phyloP scores from a whole-genome alignment of 2,113 vertebrate species.

The Ciconia stormi region DNA sequence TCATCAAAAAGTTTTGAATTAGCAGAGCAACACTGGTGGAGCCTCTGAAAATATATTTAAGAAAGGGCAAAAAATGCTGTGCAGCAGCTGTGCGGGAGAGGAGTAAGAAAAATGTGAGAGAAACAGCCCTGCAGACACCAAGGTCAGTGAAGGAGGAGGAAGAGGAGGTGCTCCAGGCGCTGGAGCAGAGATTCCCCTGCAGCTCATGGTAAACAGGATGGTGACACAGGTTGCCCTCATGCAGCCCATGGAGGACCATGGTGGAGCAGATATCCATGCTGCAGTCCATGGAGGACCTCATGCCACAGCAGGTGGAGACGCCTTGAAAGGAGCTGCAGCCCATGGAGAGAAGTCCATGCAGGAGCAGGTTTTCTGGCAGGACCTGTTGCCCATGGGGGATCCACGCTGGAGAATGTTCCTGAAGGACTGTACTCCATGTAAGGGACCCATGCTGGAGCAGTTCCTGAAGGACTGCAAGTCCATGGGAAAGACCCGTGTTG shows the following conservation, averaged over 20 bases:
- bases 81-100: not conserved
- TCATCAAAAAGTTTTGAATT: too few species aligned
- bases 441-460: not conserved
- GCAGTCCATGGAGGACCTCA: not conserved
- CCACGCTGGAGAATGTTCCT: accelerated
- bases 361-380: not conserved
- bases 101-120: not conserved
- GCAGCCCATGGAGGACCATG: accelerated
- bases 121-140: not conserved
- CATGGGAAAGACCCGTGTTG: too few species aligned
- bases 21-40: too few species aligned
- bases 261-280: not conserved
- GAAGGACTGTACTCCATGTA: not conserved
- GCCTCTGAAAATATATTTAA: not conserved
- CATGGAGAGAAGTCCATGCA: accelerated
- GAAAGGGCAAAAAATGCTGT: not conserved
- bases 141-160: not conserved
- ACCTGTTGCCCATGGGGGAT: not conserved
- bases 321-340: not conserved
- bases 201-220: not conserved
- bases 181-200: not conserved
- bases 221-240: not conserved
- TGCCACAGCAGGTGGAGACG: not conserved
- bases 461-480: not conserved
- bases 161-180: not conserved